These are phyloP conservation scores for Polia nebulosa DNA, from an alignment of 2,888 invertebrate genomes.

Conservation along the genomic window DNA sequence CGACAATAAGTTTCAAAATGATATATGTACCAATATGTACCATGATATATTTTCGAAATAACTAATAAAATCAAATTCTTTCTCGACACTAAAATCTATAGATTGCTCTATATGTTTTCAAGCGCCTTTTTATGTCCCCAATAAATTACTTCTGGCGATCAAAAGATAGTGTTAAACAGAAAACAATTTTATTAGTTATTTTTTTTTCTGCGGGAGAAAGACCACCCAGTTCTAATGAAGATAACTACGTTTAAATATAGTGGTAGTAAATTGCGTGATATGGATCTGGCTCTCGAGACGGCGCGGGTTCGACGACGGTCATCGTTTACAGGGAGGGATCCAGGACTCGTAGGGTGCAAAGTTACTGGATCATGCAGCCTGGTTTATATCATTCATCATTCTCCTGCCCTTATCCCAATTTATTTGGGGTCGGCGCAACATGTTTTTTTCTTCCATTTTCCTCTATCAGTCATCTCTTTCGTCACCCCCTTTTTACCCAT, in stretches of 20 bases:
- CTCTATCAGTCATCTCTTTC: too few relatives aligned
- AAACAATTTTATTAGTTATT: constrained; percentile 10
- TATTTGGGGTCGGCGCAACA: too few relatives aligned
- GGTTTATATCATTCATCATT: too few relatives aligned
- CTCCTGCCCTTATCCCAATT: too few relatives aligned
- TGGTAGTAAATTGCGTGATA: constrained; percentile 62
- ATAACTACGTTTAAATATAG: constrained; percentile 65
- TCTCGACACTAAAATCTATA: not conserved
- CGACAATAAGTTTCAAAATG: not conserved
- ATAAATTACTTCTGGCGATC: constrained; percentile 26
- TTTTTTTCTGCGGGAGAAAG: constrained; percentile 39
- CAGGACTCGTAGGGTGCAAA: not conserved
- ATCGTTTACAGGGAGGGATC: constrained; percentile 61
- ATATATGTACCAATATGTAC: not conserved
- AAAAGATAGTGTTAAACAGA: constrained; percentile 28
- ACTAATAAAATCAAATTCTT: not conserved
- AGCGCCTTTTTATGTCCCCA: not conserved
- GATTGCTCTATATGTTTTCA: not conserved
- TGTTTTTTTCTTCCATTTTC: too few relatives aligned
- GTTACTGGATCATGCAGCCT: not conserved
- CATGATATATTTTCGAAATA: not conserved
- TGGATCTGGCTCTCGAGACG: constrained; percentile 66
- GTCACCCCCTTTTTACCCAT: too few relatives aligned
- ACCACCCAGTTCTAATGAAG: constrained; percentile 64
- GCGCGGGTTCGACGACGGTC: constrained; percentile 72